phyloP scores from a whole-genome alignment of 2,113 vertebrate genomes.

The Pseudorectes ferrugineus region DNA sequence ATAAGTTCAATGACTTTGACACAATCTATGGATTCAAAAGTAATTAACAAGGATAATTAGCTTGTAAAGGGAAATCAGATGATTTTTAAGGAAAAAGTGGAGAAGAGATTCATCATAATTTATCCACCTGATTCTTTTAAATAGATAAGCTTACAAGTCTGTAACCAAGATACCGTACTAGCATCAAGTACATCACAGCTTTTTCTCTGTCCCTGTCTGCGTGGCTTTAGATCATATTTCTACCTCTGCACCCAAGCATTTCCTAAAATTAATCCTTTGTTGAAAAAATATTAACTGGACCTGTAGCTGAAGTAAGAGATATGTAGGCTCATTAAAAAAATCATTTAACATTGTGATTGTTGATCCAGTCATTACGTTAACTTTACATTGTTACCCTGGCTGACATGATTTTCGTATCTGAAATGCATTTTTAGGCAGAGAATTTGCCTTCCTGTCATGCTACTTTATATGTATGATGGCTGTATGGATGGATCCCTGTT shows the following conservation, averaged over 20 bases:
- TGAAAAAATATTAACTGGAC: background rate
- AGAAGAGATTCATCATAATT: background rate
- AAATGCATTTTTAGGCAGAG: background rate
- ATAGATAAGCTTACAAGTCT: background rate
- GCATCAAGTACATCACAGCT: background rate
- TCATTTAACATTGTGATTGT: background rate
- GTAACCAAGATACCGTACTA: background rate
- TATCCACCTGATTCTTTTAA: background rate
- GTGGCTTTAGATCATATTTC: background rate
- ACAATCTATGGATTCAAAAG: background rate
- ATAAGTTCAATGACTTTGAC: background rate
- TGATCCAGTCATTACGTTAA: background rate
- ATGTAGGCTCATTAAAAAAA: background rate
- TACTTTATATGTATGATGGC: background rate
- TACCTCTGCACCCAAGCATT: background rate
- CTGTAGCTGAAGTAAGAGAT: background rate
- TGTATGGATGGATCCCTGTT: background rate
- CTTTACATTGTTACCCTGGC: background rate
- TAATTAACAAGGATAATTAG: conserved; percentile 33
- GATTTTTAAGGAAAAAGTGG: background rate
- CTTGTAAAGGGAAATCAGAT: background rate
- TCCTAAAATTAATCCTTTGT: background rate
- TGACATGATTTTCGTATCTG: background rate
- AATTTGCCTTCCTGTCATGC: background rate
- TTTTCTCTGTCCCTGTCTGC: background rate